Evolutionary conservation across 2,113 vertebrate species (phyloP), one percentile per base, ranked within the genome.

Genomic region (Psettodes erumei): DNA sequence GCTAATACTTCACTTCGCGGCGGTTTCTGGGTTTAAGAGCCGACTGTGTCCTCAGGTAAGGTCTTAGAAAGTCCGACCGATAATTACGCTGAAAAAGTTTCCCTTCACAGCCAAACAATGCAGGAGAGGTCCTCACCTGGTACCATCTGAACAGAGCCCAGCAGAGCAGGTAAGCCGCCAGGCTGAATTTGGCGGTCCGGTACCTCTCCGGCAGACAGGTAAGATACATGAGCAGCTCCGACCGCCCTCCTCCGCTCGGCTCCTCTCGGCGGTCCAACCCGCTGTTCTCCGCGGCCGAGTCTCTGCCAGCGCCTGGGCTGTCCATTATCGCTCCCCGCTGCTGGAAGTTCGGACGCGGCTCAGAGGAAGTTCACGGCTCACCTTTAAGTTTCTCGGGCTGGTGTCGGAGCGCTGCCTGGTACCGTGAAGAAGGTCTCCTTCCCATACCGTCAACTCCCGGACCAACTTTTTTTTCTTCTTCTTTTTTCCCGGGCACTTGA

Each of bases 101-200:
- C n/a, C n/a, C n/a, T n/a, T 43, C 2, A 35, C 3, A 45, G 23
- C 1, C 21, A 53, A 11, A 8, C 43, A 5, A 27, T 21, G 7
- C 4, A 21, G 6, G 15, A 27, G 3, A 1, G 15, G 3, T 1
- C 4, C 92, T 91, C 90, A 96, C 95, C 95, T 95, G 91, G 87
- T 90, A 93, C 72, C 95, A 90, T 7, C 91, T 84, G 77, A 94
- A 69, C 70, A 95, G 21, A 1, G 91, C 77, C 92, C 95, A 95
- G 68, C 91, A 92, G 0, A 83, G 71, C 71, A 94, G 83, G 75
- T 93, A 91, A 0, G 45, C 91, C 42, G 90, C 77, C 73, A 94
- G 74, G 51, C 81, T 88, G 62, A 92, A 90, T 69, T 92, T 91
- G 1, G 78, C 92, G 51, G 65, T 88, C 80, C 87, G 77, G 23